Conservation (phyloP, 1,140 invertebrate species). For the Zaprionus camerounensis region DNA sequence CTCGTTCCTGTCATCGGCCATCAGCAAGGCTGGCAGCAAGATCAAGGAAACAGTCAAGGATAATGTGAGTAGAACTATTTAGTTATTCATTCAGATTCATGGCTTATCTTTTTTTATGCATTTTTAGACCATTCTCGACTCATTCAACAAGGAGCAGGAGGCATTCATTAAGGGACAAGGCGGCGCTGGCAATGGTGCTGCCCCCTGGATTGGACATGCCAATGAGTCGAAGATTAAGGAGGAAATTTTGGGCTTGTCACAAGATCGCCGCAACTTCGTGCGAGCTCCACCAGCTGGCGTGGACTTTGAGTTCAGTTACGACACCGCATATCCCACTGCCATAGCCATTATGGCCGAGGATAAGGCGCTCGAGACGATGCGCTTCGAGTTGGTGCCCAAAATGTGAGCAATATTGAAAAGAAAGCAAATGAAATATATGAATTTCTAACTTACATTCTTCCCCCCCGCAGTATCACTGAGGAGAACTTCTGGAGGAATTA, state of each 20-base stretch:
- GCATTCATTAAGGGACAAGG: slow-evolving; percentile 95
- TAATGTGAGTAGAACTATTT: slow-evolving; percentile 90
- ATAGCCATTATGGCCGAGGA: slow-evolving; percentile 97
- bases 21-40: slow-evolving; percentile 96
- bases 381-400: slow-evolving; percentile 99
- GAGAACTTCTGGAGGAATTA: slow-evolving; percentile 99
- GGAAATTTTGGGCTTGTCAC: slow-evolving; percentile 96
- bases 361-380: slow-evolving; percentile 97
- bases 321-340: slow-evolving; percentile 95
- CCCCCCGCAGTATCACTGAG: slow-evolving; percentile 93
- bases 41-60: slow-evolving; percentile 98
- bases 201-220: slow-evolving; percentile 96
- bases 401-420: slow-evolving; percentile 86
- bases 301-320: slow-evolving; percentile 97
- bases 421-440: not conserved
- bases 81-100: not conserved
- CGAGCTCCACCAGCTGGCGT: slow-evolving; percentile 97
- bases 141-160: slow-evolving; percentile 98
- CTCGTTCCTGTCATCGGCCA: slow-evolving; percentile 95
- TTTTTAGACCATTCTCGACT: slow-evolving; percentile 94
- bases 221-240: slow-evolving; percentile 96
- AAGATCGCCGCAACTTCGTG: slow-evolving; percentile 98
- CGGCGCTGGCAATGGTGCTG: slow-evolving; percentile 90
- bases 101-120: not conserved
- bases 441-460: not conserved